Base-by-base conservation (phyloP, 2,113 vertebrate genomes). In the Trinectes maculatus region DNA sequence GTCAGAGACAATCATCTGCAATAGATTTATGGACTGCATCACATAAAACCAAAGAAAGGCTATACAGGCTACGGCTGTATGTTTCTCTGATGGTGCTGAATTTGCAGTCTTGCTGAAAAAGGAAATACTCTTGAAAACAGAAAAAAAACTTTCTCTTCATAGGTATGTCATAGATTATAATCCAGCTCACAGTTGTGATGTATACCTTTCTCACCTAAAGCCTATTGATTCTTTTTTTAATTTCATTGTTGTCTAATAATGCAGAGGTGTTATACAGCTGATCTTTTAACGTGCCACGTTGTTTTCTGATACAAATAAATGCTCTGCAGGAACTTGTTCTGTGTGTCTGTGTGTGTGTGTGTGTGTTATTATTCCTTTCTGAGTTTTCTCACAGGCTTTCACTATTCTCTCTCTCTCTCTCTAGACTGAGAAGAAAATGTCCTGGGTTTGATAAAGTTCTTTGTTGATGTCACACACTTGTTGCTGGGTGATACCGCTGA, bases 381-480 rank as follows among this genome's bases (percentile, higher is more conserved):
- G 13, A 15, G 36, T 37, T 13, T 37, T 37, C 8, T 34, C 33
- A 34, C 33, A 34, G n/a, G n/a, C n/a, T n/a, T n/a, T n/a, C n/a
- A n/a, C n/a, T n/a, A n/a, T n/a, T n/a, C n/a, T n/a, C n/a, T n/a
- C n/a, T n/a, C n/a, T n/a, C n/a, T n/a, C n/a, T n/a, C n/a, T n/a
- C n/a, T n/a, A n/a, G n/a, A n/a, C n/a, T n/a, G 2, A 39, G 42
- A 75, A 58, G 53, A 70, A 76, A 81, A 86, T 1, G 31, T 60
- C 40, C 52, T 36, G 47, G 53, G 60, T 76, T 62, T 48, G 26
- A 71, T 37, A 68, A 51, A 47, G 24, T 33, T 74, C 24, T 80
- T 10, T 54, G 82, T 66, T 80, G 84, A 79, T 74, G 69, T 87
- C 69, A 82, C 64, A 70, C 62, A 73, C 31, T 65, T 51, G 33